Evolutionary conservation across 2,888 invertebrate genomes (phyloP).

Genomic region (Heliconius aoede): DNA sequence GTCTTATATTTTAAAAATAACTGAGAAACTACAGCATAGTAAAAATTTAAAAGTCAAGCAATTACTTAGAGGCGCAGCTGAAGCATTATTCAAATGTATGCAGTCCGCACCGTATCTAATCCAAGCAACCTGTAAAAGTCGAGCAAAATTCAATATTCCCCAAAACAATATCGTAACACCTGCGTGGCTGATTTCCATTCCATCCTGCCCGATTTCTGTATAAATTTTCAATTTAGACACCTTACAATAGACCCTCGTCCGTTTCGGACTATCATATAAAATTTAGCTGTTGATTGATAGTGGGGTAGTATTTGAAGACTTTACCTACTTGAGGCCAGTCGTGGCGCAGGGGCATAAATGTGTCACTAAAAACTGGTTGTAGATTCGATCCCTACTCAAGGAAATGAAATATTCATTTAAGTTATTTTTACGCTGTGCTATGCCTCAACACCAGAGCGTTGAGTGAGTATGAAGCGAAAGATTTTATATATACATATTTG

Average conservation of each 20-base stretch:
- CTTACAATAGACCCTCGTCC: conserved; percentile 53
- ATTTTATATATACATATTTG: too few relatives aligned
- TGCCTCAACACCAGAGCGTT: too few relatives aligned
- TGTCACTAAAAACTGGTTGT: too few relatives aligned
- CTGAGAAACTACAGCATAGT: not conserved
- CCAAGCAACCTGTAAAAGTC: conserved; percentile 68
- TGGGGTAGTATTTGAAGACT: conserved; percentile 1
- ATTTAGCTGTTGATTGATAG: conserved; percentile 39
- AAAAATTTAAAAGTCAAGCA: conserved; percentile 33
- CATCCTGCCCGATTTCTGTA: conserved; percentile 55
- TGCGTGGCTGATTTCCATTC: conserved; percentile 63
- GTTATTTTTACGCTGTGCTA: too few relatives aligned
- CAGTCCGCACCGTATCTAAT: conserved; percentile 59
- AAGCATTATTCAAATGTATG: conserved; percentile 50
- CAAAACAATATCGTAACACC: conserved; percentile 71
- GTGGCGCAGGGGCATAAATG: too few relatives aligned
- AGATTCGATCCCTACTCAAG: too few relatives aligned
- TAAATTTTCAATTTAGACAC: conserved; percentile 70
- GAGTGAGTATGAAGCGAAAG: too few relatives aligned
- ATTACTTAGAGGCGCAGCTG: conserved; percentile 44
- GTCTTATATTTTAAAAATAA: too few relatives aligned
- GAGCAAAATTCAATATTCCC: conserved; percentile 71
- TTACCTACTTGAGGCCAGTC: not conserved
- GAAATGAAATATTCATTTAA: too few relatives aligned
- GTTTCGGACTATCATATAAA: conserved; percentile 43